Conservation (phyloP, 2,113 vertebrate genomes). For the Uropsilus gracilis region DNA sequence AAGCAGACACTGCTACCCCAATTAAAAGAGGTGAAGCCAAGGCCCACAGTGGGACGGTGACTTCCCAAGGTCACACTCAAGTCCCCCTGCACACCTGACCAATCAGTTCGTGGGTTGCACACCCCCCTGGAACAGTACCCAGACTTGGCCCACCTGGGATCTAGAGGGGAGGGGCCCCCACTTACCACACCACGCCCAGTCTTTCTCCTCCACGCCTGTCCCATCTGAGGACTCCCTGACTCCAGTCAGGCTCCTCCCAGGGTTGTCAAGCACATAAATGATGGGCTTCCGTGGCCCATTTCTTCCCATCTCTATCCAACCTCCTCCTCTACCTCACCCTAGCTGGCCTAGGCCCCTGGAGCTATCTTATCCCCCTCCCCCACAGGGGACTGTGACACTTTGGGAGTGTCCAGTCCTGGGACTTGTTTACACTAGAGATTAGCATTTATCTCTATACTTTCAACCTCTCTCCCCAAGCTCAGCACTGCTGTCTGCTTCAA, state of each 20-base stretch:
- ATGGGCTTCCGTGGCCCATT: slow-evolving; percentile 33
- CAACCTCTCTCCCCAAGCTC: slow-evolving; percentile 62
- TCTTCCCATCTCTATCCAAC: slow-evolving; percentile 23
- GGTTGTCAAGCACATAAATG: slow-evolving; percentile 41
- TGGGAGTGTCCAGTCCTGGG: slow-evolving; percentile 52
- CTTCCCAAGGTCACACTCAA: neutral
- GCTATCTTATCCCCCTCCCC: slow-evolving; percentile 68
- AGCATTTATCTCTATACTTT: slow-evolving; percentile 78
- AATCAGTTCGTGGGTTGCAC: neutral
- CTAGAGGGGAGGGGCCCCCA: rapidly evolving
- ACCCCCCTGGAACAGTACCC: neutral
- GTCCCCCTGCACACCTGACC: neutral
- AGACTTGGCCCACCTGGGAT: neutral
- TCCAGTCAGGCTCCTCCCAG: slow-evolving; percentile 30
- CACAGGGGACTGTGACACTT: slow-evolving; percentile 41
- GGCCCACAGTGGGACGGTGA: neutral
- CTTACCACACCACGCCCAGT: rapidly evolving
- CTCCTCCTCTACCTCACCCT: slow-evolving; percentile 1
- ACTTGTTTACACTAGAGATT: slow-evolving; percentile 78
- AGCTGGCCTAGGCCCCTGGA: neutral
- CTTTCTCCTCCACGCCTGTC: neutral
- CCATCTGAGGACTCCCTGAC: neutral
- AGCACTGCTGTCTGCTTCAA: neutral
- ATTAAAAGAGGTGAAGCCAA: neutral
- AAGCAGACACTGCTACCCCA: neutral